phyloP scores from a whole-genome alignment of 2,113 vertebrate species.

The Callochromis pleurospilus region DNA sequence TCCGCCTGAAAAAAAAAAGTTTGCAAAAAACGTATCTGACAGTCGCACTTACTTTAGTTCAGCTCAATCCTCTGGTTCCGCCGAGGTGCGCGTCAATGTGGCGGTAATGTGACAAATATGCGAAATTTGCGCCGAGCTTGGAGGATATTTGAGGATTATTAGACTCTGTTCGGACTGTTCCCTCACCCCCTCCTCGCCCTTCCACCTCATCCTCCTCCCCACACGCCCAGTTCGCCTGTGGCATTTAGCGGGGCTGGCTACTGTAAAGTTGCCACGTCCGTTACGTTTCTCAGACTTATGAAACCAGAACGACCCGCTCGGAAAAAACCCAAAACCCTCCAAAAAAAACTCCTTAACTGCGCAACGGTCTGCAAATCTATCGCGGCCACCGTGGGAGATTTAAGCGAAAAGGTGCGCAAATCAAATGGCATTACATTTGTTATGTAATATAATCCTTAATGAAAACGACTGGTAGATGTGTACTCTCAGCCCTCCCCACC shows the following conservation, averaged over 20 bases:
- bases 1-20: slow-evolving; percentile 32
- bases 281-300: slow-evolving; percentile 25
- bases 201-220: slow-evolving; percentile 13
- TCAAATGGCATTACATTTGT: slow-evolving; percentile 36
- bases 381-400: neutral
- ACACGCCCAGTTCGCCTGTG: slow-evolving; percentile 65
- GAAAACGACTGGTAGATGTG: neutral
- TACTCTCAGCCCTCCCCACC: neutral
- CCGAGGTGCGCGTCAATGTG: neutral
- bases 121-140: neutral
- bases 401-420: slow-evolving; percentile 7
- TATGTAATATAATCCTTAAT: slow-evolving; percentile 48
- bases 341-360: neutral
- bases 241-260: slow-evolving; percentile 29
- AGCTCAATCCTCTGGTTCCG: slow-evolving; percentile 16
- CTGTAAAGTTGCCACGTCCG: slow-evolving; percentile 69
- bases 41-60: slow-evolving; percentile 45
- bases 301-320: neutral
- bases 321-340: neutral
- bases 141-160: slow-evolving; percentile 6
- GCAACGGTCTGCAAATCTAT: neutral
- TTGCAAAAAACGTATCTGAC: slow-evolving; percentile 26
- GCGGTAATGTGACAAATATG: neutral
- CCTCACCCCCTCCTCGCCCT: neutral
- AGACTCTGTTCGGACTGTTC: slow-evolving; percentile 7